A percentile compares a stretch with the other conserved stretches of the same genome.
These are phyloP conservation scores for Venustoraphidia nigricollis DNA, from an alignment of 2,888 invertebrate genomes.

Conservation along the genomic window DNA sequence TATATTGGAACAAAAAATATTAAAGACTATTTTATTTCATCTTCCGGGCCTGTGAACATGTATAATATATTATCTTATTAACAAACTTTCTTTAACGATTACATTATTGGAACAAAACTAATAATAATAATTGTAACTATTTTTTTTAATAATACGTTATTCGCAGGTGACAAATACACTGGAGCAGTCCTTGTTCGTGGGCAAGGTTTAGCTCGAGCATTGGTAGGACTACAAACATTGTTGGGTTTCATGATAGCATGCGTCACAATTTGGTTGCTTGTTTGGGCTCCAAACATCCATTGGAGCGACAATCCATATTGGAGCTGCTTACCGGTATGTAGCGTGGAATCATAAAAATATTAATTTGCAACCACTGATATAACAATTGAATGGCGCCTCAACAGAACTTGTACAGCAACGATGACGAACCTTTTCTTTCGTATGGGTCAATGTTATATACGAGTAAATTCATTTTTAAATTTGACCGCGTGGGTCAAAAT, in stretches of 20 bases:
- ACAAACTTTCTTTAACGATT: no score
- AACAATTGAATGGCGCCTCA: not conserved
- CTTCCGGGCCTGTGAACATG: no score
- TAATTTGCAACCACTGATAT: not conserved
- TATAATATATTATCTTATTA: no score
- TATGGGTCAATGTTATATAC: no score
- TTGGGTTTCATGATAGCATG: conserved; percentile 36
- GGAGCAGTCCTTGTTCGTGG: conserved; percentile 24
- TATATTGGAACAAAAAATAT: no score
- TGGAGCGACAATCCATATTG: conserved; percentile 45
- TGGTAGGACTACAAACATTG: conserved; percentile 33
- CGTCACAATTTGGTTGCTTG: conserved; percentile 38
- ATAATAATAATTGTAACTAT: not conserved
- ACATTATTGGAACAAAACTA: no score
- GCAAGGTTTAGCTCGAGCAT: conserved; percentile 29
- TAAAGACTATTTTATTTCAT: no score
- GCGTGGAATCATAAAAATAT: not conserved
- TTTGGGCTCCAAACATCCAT: conserved; percentile 42
- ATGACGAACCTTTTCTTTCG: no score
- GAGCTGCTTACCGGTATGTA: conserved; percentile 44
- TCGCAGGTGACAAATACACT: conserved; percentile 2
- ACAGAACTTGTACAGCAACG: no score
- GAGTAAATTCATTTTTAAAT: no score
- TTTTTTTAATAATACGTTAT: not conserved
- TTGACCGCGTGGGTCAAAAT: no score